A percentile compares a stretch with the other conserved stretches of the same genome.
Conservation (phyloP, 2,888 invertebrate genomes). For the Scaptomyza flava region DNA sequence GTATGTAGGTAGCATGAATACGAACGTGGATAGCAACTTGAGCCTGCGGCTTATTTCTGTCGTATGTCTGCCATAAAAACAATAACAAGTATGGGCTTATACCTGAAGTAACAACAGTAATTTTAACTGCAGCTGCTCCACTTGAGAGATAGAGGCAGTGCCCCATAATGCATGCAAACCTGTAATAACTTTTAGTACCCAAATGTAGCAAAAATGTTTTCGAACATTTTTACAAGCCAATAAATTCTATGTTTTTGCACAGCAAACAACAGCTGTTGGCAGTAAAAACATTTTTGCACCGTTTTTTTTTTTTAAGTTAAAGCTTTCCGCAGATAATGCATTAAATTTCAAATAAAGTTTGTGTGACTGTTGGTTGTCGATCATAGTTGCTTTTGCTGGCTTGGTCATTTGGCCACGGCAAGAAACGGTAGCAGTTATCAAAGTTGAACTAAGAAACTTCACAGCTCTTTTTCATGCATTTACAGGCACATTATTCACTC, state of each 20-base stretch:
- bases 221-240: slow-evolving; percentile 58
- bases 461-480: slow-evolving; percentile 45
- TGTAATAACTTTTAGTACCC: slow-evolving; percentile 64
- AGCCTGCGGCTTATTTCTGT: slow-evolving; percentile 25
- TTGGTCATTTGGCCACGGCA: slow-evolving; percentile 17
- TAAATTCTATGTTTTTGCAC: slow-evolving; percentile 62
- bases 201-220: slow-evolving; percentile 49
- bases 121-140: slow-evolving; percentile 51
- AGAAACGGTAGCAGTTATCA: slow-evolving; percentile 37
- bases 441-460: slow-evolving; percentile 49
- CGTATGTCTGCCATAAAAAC: slow-evolving; percentile 12
- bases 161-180: slow-evolving; percentile 71
- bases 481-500: slow-evolving; percentile 57
- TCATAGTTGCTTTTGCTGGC: slow-evolving; percentile 24
- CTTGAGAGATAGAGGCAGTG: slow-evolving; percentile 23
- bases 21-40: background rate
- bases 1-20: background rate
- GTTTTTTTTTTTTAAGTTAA: slow-evolving; percentile 48
- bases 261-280: slow-evolving; percentile 35
- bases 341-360: background rate
- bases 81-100: slow-evolving; percentile 13
- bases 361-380: slow-evolving; percentile 13
- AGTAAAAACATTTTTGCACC: slow-evolving; percentile 54
- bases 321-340: slow-evolving; percentile 28
- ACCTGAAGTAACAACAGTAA: slow-evolving; percentile 32